These are phyloP conservation scores for Agrypnus murinus DNA, from an alignment of 2,888 invertebrate genomes.

Conservation along the genomic window DNA sequence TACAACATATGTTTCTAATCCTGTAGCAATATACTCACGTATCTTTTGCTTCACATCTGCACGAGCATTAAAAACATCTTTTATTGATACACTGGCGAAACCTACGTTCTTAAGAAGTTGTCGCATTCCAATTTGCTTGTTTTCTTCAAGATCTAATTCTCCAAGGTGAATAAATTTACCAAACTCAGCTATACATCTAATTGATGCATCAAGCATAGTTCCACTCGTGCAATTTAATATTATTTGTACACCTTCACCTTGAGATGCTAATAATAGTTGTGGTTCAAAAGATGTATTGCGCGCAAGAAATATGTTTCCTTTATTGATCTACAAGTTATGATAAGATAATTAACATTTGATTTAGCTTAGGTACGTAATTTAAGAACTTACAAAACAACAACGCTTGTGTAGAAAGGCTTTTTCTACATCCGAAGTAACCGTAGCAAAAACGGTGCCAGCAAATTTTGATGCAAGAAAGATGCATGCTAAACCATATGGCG, in stretches of 20 bases:
- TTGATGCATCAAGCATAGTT: conserved; percentile 85
- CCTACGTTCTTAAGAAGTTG: conserved; percentile 85
- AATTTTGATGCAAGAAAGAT: conserved; percentile 76
- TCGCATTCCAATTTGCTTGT: conserved; percentile 81
- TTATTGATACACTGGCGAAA: conserved; percentile 85
- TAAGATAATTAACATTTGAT: no score
- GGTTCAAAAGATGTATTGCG: conserved; percentile 86
- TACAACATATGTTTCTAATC: conserved; percentile 78
- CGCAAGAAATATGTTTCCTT: conserved; percentile 63
- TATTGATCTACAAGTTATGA: conserved; percentile 64
- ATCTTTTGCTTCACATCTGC: conserved; percentile 75
- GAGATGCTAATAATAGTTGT: conserved; percentile 85
- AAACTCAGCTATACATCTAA: conserved; percentile 75
- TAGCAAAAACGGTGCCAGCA: conserved; percentile 77
- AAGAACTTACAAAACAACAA: conserved; percentile 61
- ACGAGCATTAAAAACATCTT: conserved; percentile 76
- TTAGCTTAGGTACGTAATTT: no score
- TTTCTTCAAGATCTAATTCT: conserved; percentile 84
- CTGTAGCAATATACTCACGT: conserved; percentile 75
- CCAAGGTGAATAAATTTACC: conserved; percentile 90
- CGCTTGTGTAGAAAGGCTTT: conserved; percentile 63
- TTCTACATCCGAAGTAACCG: conserved; percentile 74
- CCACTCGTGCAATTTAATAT: conserved; percentile 94
- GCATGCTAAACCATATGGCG: conserved; percentile 82
- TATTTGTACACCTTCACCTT: conserved; percentile 92